phyloP scores from a whole-genome alignment of 2,888 invertebrate species.

The Penaeus monodon region DNA sequence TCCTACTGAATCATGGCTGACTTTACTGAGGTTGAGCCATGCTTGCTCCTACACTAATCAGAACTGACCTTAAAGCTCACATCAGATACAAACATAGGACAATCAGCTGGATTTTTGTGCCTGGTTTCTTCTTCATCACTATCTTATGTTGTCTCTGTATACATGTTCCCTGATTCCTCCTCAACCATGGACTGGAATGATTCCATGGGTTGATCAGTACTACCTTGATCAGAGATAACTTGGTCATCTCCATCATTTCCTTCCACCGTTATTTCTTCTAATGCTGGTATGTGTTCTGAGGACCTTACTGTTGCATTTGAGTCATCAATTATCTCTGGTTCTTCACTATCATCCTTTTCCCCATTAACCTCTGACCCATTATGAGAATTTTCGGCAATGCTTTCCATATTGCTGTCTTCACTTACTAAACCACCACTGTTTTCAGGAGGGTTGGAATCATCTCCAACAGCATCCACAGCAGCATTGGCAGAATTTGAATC shows the following conservation, averaged over 20 bases:
- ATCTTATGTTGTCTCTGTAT: conserved; percentile 45
- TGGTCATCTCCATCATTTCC: conserved; percentile 15
- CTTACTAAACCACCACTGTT: conserved; percentile 27
- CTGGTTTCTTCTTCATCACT: conserved; percentile 12
- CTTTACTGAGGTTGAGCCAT: conserved; percentile 23
- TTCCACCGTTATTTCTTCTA: conserved; percentile 38
- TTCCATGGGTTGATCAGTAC: conserved; percentile 31
- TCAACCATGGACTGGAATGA: conserved; percentile 57
- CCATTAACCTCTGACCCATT: conserved; percentile 35
- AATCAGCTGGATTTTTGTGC: conserved; percentile 43
- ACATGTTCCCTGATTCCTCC: conserved; percentile 40
- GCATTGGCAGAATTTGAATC: conserved; percentile 47
- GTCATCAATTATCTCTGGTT: conserved; percentile 41
- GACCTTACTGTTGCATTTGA: conserved; percentile 13
- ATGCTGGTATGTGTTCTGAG: conserved; percentile 8
- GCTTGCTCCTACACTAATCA: conserved; percentile 30
- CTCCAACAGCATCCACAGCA: conserved; percentile 33
- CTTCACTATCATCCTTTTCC: conserved; percentile 46
- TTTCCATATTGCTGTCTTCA: conserved; percentile 50
- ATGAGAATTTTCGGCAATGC: conserved; percentile 26
- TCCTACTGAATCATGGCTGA: conserved; percentile 8
- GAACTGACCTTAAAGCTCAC: conserved; percentile 37
- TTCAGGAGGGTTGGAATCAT: conserved; percentile 43
- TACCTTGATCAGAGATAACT: not conserved
- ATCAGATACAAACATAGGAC: not conserved